Base-by-base conservation (phyloP, 2,113 vertebrate species). In the Octodon degus region DNA sequence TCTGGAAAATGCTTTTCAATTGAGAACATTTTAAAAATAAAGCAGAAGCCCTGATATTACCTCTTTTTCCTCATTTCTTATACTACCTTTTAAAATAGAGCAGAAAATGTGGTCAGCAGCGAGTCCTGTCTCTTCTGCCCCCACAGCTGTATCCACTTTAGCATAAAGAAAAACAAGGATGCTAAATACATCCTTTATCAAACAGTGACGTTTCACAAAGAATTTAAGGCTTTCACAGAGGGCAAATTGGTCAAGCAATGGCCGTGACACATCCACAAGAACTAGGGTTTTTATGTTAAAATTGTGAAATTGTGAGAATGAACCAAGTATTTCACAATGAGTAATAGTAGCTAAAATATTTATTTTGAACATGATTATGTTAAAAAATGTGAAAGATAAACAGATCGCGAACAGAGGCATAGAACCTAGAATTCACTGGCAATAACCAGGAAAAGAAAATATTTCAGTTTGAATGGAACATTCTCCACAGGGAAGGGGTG, bases 71-170 rank as follows among this genome's bases (percentile, higher is more conserved):
- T 99, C 98, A 98, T 98, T 99, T 99, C 99, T 99, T 98, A 99
- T 99, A 99, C 99, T 99, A 99, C 99, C 99, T 99, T 99, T 99
- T 99, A 99, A 99, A 99, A 99, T 98, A 99, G 99, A 99, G 98
- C 99, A 99, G 99, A 99, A 99, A 99, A 99, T 98, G 99, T 99
- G 99, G 99, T 98, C 99, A 99, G 99, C 99, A 99, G 99, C 99
- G 99, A 99, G 99, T 99, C 99, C 99, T 99, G 99, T 98, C 98
- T 99, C 99, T 99, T 99, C 99, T 98, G 99, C 99, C 99, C 99
- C 99, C 99, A 98, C 99, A 99, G 99, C 98, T 99, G 99, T 99
- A 99, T 99, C 99, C 99, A 99, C 99, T 99, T 99, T 99, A 99
- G 99, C 99, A 99, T 99, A 99, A 99, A 99, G 99, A 99, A 99